Evolutionary conservation across 2,888 invertebrate species (phyloP).

Genomic region (Conchocele bisecta): DNA sequence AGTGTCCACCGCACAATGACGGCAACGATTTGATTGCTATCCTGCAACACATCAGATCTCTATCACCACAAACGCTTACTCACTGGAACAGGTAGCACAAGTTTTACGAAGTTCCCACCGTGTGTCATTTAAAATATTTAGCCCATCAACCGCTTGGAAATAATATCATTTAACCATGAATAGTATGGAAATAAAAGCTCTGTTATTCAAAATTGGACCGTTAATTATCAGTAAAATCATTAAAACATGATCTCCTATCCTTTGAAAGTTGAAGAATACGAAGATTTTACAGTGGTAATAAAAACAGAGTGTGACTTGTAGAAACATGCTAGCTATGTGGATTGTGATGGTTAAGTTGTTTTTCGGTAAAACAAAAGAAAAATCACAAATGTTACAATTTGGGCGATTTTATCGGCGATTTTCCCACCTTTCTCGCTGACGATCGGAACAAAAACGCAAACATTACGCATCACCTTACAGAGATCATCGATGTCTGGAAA

Average conservation of each 20-base stretch:
- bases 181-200: conserved; percentile 32
- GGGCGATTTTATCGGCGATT: conserved; percentile 48
- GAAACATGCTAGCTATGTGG: conserved; percentile 37
- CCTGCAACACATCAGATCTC: conserved; percentile 22
- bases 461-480: too few species aligned
- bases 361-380: conserved; percentile 27
- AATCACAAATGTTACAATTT: conserved; percentile 43
- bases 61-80: conserved; percentile 14
- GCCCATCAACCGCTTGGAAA: conserved; percentile 22
- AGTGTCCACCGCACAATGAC: conserved; percentile 28
- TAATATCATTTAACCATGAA: conserved; percentile 28
- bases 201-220: conserved; percentile 31
- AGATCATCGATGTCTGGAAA: too few species aligned
- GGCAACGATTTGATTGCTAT: conserved; percentile 23
- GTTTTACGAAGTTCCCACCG: conserved; percentile 45
- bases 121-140: conserved; percentile 17
- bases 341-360: conserved; percentile 44
- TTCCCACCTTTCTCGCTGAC: conserved; percentile 60
- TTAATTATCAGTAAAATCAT: conserved; percentile 34
- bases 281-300: conserved; percentile 27
- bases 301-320: conserved; percentile 27
- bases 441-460: too few species aligned
- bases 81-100: neutral
- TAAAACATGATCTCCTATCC: conserved; percentile 19
- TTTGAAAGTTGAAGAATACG: conserved; percentile 39